Base-by-base conservation (phyloP, 2,888 invertebrate genomes). In the Dysmachus trigonus region DNA sequence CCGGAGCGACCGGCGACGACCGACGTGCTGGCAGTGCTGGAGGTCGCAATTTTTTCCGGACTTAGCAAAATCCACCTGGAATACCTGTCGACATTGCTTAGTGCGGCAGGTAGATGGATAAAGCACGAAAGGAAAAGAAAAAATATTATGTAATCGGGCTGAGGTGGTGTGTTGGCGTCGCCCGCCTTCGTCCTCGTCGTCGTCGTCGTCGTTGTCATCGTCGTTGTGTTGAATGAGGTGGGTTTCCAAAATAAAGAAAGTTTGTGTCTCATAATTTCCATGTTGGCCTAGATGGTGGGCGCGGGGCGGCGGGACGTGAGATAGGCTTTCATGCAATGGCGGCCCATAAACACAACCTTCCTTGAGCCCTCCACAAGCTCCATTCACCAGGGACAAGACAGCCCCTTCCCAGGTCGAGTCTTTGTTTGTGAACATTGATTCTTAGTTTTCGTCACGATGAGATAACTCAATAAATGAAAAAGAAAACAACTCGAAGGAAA, bases 31-130 rank as follows among this genome's bases (percentile, higher is more conserved):
- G 27, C 1, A 8, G 81, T 33, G n/a, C n/a, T n/a, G 62, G 81
- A 82, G 62, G 81, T 82, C 53, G 62, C 81, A 82, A 82, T 82
- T 82, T 82, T n/a, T 82, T 82, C 81, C 81, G 33, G 81, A 62
- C 81, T 82, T 62, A 82, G 41, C 81, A 62, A 82, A 82, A 82
- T 82, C 81, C 81, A 82, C 81, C 81, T 82, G 81, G 62, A 82
- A 62, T 62, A 82, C 81, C 81, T 82, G 81, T 82, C 81, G 53
- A 62, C 53, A 82, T 82, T 82, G 81, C 53, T 82, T 82, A 53
- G 8, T 33, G 62, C 62, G 53, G 33, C 62, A 53, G 62, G 53
- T 22, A 81, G 53, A 33, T 62, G 62, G 62, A 27, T 62, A 82
- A 82, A 53, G 35, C 35, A 33, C 30, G 27, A 77, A 77, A 47